A percentile compares a stretch with the other conserved stretches of the same genome.
These are phyloP conservation scores for Drosophila willistoni DNA, from an alignment of 1,140 invertebrate genomes.

Conservation along the genomic window DNA sequence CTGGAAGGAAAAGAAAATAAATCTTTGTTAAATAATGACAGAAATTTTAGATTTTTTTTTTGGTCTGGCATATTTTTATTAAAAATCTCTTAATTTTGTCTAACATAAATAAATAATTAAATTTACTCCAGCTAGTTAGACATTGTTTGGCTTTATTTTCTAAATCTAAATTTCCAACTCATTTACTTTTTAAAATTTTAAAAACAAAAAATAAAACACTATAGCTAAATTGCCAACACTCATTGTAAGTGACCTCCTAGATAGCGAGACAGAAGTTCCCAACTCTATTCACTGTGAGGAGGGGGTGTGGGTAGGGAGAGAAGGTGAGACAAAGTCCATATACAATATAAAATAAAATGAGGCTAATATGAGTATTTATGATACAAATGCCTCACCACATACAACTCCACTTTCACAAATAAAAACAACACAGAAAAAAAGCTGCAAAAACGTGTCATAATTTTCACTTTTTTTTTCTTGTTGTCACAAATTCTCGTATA, in stretches of 20 bases:
- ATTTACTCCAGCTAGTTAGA: too few relatives aligned
- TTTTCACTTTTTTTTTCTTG: slow-evolving; percentile 72
- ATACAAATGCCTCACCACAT: slow-evolving; percentile 39
- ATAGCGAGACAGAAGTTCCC: not conserved
- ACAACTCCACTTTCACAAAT: slow-evolving; percentile 44
- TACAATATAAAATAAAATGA: slow-evolving; percentile 52
- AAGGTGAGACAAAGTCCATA: slow-evolving; percentile 9
- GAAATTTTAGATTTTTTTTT: too few relatives aligned
- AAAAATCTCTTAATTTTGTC: too few relatives aligned
- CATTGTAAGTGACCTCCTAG: slow-evolving; percentile 45
- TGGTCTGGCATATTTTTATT: too few relatives aligned
- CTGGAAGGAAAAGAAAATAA: too few relatives aligned
- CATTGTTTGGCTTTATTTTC: too few relatives aligned
- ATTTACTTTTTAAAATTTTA: too few relatives aligned
- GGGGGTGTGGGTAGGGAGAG: not conserved
- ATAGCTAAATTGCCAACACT: not conserved
- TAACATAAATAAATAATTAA: too few relatives aligned
- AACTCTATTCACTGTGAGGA: too few relatives aligned
- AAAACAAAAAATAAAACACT: too few relatives aligned
- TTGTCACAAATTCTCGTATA: slow-evolving; percentile 63
- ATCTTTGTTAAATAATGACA: too few relatives aligned
- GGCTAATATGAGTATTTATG: slow-evolving; percentile 80
- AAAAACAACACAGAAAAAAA: slow-evolving; percentile 1
- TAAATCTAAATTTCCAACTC: too few relatives aligned
- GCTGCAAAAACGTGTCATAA: slow-evolving; percentile 53